Percentiles rank a stretch among this genome's conserved stretches.
These are phyloP conservation scores for Troides aeacus DNA, from an alignment of 2,888 invertebrate genomes.

Conservation along the genomic window DNA sequence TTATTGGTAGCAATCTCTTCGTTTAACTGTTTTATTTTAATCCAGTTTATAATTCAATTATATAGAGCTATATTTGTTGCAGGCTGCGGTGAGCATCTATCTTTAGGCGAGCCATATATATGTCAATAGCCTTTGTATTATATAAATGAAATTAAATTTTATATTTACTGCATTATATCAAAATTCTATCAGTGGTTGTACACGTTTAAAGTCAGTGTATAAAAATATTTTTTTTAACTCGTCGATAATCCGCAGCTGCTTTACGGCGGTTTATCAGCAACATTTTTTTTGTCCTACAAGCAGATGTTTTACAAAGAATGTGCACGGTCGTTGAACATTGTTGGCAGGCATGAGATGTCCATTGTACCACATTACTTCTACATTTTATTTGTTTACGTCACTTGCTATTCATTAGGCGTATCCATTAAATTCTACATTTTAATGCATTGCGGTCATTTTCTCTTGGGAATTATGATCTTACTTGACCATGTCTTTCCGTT, in stretches of 20 bases:
- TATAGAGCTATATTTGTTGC: not conserved
- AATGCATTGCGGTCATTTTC: slow-evolving; percentile 11
- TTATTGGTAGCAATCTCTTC: too few relatives aligned
- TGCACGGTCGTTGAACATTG: slow-evolving; percentile 13
- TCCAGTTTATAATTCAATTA: not conserved
- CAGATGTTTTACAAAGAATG: slow-evolving; percentile 25
- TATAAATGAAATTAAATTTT: too few relatives aligned
- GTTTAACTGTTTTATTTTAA: not conserved
- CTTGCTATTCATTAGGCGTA: slow-evolving; percentile 10
- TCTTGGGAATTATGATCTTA: slow-evolving; percentile 4
- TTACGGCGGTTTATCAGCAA: slow-evolving; percentile 4
- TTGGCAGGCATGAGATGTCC: slow-evolving; percentile 9
- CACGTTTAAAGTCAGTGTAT: not conserved
- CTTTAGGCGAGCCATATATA: not conserved
- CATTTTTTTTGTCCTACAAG: slow-evolving; percentile 14
- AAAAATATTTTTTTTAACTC: slow-evolving; percentile 7
- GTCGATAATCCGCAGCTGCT: slow-evolving; percentile 22
- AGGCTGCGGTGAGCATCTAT: not conserved
- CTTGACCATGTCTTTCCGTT: slow-evolving; percentile 11
- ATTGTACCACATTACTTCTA: slow-evolving; percentile 10
- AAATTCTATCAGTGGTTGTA: not conserved
- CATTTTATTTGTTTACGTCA: slow-evolving; percentile 22
- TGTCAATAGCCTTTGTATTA: not conserved
- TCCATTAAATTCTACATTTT: slow-evolving; percentile 10
- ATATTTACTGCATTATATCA: not conserved